Conservation (phyloP, 2,113 vertebrate species). For the Chunga burmeisteri region DNA sequence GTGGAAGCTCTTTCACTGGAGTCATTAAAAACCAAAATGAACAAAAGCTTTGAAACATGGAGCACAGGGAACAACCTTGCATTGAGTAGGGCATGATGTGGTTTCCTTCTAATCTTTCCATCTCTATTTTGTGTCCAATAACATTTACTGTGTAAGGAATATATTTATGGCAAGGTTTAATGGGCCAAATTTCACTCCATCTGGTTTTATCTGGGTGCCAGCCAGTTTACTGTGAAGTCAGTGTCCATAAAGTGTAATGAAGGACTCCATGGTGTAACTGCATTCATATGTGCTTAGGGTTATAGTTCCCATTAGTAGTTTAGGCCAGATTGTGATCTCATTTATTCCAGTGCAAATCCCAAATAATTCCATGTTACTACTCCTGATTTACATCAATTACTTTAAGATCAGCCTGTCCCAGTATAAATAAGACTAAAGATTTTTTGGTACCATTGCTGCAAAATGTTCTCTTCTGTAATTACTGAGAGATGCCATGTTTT, state of each 20-base stretch:
- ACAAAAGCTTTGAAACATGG: slow-evolving; percentile 6
- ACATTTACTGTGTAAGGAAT: slow-evolving; percentile 20
- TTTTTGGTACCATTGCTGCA: slow-evolving; percentile 1
- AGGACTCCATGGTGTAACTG: slow-evolving; percentile 18
- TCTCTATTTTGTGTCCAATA: slow-evolving; percentile 34
- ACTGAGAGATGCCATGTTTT: not conserved
- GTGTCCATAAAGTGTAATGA: slow-evolving; percentile 55
- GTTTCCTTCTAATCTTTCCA: slow-evolving; percentile 51
- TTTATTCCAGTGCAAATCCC: slow-evolving; percentile 53
- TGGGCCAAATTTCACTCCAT: slow-evolving; percentile 31
- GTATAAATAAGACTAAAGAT: not conserved
- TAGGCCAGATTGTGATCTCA: slow-evolving; percentile 60
- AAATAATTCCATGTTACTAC: slow-evolving; percentile 14
- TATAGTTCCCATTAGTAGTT: slow-evolving; percentile 28
- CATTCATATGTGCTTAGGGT: slow-evolving; percentile 9
- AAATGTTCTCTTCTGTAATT: not conserved
- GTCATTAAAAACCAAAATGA: slow-evolving; percentile 11
- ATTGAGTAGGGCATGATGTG: not conserved
- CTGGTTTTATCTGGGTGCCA: slow-evolving; percentile 25
- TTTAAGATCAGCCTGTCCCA: slow-evolving; percentile 7
- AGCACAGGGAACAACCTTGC: not conserved
- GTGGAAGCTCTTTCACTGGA: not conserved
- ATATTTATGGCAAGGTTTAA: slow-evolving; percentile 41
- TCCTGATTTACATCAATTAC: slow-evolving; percentile 5
- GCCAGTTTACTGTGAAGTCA: slow-evolving; percentile 40